Evolutionary conservation across 2,888 invertebrate genomes (phyloP).

Genomic region (Thymelicus sylvestris): DNA sequence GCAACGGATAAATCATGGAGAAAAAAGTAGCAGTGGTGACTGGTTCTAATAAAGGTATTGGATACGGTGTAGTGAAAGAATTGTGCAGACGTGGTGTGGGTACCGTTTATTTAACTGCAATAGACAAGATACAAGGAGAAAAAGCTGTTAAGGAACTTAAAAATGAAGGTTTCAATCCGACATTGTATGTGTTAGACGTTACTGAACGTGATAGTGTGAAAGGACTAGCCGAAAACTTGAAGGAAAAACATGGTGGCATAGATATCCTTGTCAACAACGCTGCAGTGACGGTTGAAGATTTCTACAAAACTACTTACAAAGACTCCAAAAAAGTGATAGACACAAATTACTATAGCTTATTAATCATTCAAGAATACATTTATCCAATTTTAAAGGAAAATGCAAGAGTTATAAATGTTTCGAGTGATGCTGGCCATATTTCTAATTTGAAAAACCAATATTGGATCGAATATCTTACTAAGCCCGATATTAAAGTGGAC

Average conservation of each 20-base stretch:
- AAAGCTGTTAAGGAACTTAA: slow-evolving; percentile 81
- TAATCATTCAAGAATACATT: slow-evolving; percentile 47
- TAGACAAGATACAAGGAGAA: slow-evolving; percentile 79
- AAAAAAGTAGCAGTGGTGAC: slow-evolving; percentile 74
- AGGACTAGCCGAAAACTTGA: slow-evolving; percentile 46
- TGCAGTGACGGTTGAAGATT: slow-evolving; percentile 19
- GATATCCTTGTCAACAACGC: slow-evolving; percentile 53
- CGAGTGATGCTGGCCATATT: slow-evolving; percentile 49
- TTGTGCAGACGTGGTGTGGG: slow-evolving; percentile 85
- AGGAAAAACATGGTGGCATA: slow-evolving; percentile 48
- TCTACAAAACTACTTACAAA: slow-evolving; percentile 17
- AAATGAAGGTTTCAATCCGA: slow-evolving; percentile 68
- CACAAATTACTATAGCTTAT: slow-evolving; percentile 48
- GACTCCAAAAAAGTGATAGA: slow-evolving; percentile 49
- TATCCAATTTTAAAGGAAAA: slow-evolving; percentile 47
- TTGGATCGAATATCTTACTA: slow-evolving; percentile 46
- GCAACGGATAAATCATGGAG: slow-evolving; percentile 38
- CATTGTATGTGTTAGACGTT: slow-evolving; percentile 48
- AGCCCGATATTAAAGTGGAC: slow-evolving; percentile 41
- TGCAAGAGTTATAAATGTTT: slow-evolving; percentile 49
- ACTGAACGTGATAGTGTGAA: slow-evolving; percentile 46
- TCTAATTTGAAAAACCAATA: slow-evolving; percentile 47
- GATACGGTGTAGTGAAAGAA: slow-evolving; percentile 85
- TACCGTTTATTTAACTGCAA: slow-evolving; percentile 86
- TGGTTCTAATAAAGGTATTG: slow-evolving; percentile 87